Conservation (phyloP, 2,797 vertebrate genomes). For the Lophius americanus region DNA sequence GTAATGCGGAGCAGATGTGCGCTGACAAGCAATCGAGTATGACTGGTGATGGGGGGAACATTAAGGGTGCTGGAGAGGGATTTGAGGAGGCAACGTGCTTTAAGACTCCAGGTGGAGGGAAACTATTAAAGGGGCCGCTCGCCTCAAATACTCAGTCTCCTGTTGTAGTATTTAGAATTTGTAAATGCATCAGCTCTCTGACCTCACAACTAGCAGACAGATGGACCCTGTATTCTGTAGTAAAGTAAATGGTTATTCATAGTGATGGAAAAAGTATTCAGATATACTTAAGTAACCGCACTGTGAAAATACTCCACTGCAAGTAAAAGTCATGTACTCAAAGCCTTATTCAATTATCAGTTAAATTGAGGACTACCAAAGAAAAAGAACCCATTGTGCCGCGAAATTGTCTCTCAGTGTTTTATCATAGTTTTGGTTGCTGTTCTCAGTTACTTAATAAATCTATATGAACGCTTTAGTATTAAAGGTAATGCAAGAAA, state of each 20-base stretch:
- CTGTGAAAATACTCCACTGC: too few species aligned
- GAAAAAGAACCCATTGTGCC: too few species aligned
- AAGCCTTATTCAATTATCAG: too few species aligned
- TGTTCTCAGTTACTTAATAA: too few species aligned
- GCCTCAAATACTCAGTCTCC: constrained; percentile 4
- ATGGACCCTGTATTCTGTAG: neutral
- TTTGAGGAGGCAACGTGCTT: constrained; percentile 14
- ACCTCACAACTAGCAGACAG: neutral
- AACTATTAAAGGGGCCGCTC: constrained; percentile 14
- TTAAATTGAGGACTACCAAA: too few species aligned
- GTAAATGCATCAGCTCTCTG: neutral
- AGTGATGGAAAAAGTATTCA: neutral
- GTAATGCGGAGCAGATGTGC: constrained; percentile 74
- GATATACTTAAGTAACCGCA: too few species aligned
- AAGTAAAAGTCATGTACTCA: too few species aligned
- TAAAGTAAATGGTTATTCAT: neutral
- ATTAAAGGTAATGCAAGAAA: too few species aligned
- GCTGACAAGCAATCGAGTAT: constrained; percentile 48
- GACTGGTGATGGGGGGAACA: constrained; percentile 35
- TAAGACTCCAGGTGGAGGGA: constrained; percentile 28
- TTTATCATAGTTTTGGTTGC: too few species aligned
- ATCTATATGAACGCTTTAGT: too few species aligned
- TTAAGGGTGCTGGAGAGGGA: constrained; percentile 18
- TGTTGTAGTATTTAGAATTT: neutral
- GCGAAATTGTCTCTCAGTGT: too few species aligned